These are phyloP conservation scores for Akabosia matsudoensis DNA, from an alignment of 1,140 invertebrate species.

Conservation along the genomic window DNA sequence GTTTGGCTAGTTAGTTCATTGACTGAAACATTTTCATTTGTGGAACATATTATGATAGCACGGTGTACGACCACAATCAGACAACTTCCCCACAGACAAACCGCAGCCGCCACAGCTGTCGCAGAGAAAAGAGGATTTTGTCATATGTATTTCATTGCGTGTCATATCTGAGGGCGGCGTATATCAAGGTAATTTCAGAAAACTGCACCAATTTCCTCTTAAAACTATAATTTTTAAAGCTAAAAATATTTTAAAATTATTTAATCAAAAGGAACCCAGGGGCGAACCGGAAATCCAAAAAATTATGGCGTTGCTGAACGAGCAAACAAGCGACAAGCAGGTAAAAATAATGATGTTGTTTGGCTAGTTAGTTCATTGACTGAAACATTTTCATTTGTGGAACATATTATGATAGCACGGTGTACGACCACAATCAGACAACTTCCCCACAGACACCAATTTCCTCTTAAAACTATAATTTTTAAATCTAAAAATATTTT, in stretches of 20 bases:
- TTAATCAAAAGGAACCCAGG: constrained; percentile 63
- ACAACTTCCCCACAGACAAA: background rate
- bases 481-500: background rate
- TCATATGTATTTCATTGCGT: constrained; percentile 90
- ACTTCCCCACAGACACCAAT: too few relatives aligned
- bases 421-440: background rate
- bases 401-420: background rate
- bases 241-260: background rate
- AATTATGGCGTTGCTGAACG: constrained; percentile 87
- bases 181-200: constrained; percentile 65
- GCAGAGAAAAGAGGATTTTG: constrained; percentile 68
- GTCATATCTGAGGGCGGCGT: constrained; percentile 87
- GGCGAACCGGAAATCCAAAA: constrained; percentile 92
- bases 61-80: background rate
- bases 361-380: background rate
- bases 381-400: too few relatives aligned
- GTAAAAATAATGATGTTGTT: constrained; percentile 35
- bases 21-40: too few relatives aligned
- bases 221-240: background rate
- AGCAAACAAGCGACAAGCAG: constrained; percentile 65
- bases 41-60: background rate
- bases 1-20: background rate
- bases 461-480: background rate
- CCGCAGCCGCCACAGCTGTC: background rate
- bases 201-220: background rate